Evolutionary conservation across 2,888 invertebrate genomes (phyloP), one percentile per base, ranked within the genome.

Genomic region (Epirrhoe alternata): DNA sequence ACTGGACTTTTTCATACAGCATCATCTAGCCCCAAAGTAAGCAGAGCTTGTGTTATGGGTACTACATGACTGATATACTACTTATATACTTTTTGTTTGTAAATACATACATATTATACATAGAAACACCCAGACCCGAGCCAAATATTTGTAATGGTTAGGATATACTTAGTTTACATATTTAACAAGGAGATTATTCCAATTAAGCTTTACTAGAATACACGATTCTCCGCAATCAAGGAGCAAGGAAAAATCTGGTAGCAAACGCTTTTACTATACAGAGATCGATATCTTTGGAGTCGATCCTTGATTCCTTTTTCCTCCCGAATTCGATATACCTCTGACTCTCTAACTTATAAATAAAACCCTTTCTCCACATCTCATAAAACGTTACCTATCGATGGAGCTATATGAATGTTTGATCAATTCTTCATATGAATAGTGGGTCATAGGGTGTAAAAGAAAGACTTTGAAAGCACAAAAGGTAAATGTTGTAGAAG

Each of bases 381-480:
- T 54, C 35, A 24, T 24, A 24, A n/a, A 24, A 24, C 24, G 24
- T 24, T 24, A 24, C 24, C 24, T 24, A 24, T 3, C 24, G 24
- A 33, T 33, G 33, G 33, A 33, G 33, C 5, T 33, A 7, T 7
- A 33, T 33, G 33, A 33, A 33, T 33, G 33, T 33, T 33, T 33
- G 33, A 33, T 33, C 33, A 33, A 33, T 42, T 49, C 51, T 30
- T 30, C 33, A 42, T 51, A 30, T 38, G 14, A 59, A 51, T 59
- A 50, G 38, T 35, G 50, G 7, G 35, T 14, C 0, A 51, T 16
- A 57, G 14, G 50, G 50, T 50, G 51, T 51, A 12, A 30, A 12
- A 51, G 4, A 51, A 14, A 6, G 6, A 16, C 14, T 16, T 16
- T 47, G 14, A 47, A 35, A n/a, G n/a, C n/a, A n/a, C n/a, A n/a